A percentile compares a stretch with the other conserved stretches of the same genome.
Evolutionary conservation across 2,888 invertebrate species (phyloP).

Genomic region (Stenichneumon culpator): DNA sequence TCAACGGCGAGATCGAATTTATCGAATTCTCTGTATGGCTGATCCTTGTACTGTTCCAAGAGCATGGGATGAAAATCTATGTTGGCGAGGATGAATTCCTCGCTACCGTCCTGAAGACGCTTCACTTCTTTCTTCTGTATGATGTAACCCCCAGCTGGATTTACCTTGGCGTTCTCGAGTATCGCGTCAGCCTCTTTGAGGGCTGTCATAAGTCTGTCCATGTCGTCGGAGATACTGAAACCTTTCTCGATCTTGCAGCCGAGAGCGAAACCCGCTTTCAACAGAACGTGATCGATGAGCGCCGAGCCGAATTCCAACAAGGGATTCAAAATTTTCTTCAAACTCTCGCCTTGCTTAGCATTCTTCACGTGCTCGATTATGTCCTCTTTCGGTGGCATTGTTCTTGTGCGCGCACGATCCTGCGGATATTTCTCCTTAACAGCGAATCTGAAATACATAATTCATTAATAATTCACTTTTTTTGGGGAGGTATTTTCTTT

Average conservation of each 20-base stretch:
- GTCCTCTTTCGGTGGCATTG: slow-evolving; percentile 87
- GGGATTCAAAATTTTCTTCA: slow-evolving; percentile 94
- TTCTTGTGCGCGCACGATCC: slow-evolving; percentile 90
- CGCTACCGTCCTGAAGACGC: slow-evolving; percentile 86
- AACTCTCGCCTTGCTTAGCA: slow-evolving; percentile 90
- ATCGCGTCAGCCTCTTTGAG: slow-evolving; percentile 90
- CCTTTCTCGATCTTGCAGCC: slow-evolving; percentile 88
- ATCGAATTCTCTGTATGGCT: slow-evolving; percentile 89
- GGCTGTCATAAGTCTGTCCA: slow-evolving; percentile 88
- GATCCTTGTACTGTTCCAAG: slow-evolving; percentile 90
- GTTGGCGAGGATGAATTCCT: slow-evolving; percentile 90
- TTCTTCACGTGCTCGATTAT: slow-evolving; percentile 87
- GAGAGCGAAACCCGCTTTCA: slow-evolving; percentile 89
- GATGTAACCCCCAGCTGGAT: slow-evolving; percentile 90
- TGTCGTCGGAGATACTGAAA: slow-evolving; percentile 88
- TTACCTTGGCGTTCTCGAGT: slow-evolving; percentile 87
- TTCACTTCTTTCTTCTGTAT: slow-evolving; percentile 94
- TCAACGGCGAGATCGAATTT: slow-evolving; percentile 96
- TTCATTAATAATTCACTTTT: slow-evolving; percentile 9
- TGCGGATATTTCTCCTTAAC: slow-evolving; percentile 97
- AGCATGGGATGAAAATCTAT: slow-evolving; percentile 97
- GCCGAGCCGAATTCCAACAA: slow-evolving; percentile 96
- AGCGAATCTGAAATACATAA: slow-evolving; percentile 89
- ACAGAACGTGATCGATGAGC: slow-evolving; percentile 95
- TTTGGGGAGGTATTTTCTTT: neutral